Percentiles rank a stretch among this genome's conserved stretches.
Conservation (phyloP, 2,888 invertebrate genomes). For the Hanleya hanleyi region DNA sequence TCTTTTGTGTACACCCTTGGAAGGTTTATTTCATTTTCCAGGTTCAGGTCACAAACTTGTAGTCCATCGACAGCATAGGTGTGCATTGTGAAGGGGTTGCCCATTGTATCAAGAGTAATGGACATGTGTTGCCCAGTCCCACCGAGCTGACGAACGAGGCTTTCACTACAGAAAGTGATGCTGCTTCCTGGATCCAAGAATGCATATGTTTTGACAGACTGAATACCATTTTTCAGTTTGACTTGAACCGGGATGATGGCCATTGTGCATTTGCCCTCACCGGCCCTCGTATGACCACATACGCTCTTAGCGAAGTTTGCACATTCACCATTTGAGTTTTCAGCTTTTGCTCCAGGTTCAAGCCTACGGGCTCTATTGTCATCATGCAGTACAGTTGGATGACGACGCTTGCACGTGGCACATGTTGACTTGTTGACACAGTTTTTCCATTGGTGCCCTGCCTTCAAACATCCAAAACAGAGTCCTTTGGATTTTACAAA, state of each 20-base stretch:
- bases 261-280: conserved; percentile 16
- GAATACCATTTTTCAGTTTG: not conserved
- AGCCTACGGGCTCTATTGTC: too few relatives aligned
- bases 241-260: conserved; percentile 19
- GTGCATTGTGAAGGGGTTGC: not conserved
- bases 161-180: conserved; percentile 18
- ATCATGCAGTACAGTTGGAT: conserved; percentile 16
- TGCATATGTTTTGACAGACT: conserved; percentile 6
- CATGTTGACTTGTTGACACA: conserved; percentile 2
- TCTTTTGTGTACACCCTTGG: conserved; percentile 29
- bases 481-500: not conserved
- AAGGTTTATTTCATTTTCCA: conserved; percentile 15
- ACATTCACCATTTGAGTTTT: too few relatives aligned
- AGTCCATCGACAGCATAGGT: conserved; percentile 7
- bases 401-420: conserved; percentile 5
- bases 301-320: too few relatives aligned
- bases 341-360: too few relatives aligned
- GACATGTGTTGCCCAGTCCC: not conserved
- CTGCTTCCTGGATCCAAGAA: conserved; percentile 23
- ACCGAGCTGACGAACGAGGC: conserved; percentile 7
- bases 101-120: conserved; percentile 13
- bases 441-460: conserved; percentile 4
- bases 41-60: conserved; percentile 17
- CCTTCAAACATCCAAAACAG: conserved; percentile 19
- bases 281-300: conserved; percentile 5